Percentiles rank a stretch among this genome's conserved stretches.
Conservation (phyloP, 2,113 vertebrate species). For the Dromaius novaehollandiae region DNA sequence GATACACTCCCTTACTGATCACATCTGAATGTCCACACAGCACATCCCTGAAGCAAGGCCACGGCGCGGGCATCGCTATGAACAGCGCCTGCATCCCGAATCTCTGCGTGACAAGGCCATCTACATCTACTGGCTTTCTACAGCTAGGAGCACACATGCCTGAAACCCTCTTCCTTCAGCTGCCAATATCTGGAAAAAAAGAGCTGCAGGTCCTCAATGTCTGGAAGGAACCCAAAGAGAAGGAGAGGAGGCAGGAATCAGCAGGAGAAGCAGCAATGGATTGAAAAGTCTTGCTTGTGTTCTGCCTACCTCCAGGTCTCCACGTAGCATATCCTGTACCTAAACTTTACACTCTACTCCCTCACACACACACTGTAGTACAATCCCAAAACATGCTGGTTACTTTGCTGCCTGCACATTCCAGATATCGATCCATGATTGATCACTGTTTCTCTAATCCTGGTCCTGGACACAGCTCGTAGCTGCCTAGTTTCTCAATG, state of each 20-base stretch:
- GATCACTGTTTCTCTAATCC: background rate
- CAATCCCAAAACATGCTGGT: background rate
- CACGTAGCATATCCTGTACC: background rate
- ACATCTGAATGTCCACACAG: background rate
- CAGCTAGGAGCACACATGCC: fast-evolving
- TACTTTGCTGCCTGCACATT: background rate
- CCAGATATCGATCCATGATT: background rate
- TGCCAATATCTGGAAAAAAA: background rate
- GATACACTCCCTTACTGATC: background rate
- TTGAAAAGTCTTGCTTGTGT: background rate
- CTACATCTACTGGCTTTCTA: background rate
- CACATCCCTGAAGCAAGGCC: background rate
- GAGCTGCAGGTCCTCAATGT: fast-evolving
- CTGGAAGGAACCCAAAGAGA: background rate
- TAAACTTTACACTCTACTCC: fast-evolving
- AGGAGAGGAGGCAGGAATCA: background rate
- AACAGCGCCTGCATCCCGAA: background rate
- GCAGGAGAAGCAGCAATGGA: background rate
- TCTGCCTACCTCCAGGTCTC: background rate
- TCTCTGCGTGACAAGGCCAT: background rate
- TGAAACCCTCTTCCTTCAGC: background rate
- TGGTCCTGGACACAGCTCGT: background rate
- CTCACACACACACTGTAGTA: background rate
- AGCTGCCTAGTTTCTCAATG: background rate
- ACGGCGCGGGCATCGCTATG: background rate